Conservation (phyloP, 2,888 invertebrate species). For the Leucophenga maculata region DNA sequence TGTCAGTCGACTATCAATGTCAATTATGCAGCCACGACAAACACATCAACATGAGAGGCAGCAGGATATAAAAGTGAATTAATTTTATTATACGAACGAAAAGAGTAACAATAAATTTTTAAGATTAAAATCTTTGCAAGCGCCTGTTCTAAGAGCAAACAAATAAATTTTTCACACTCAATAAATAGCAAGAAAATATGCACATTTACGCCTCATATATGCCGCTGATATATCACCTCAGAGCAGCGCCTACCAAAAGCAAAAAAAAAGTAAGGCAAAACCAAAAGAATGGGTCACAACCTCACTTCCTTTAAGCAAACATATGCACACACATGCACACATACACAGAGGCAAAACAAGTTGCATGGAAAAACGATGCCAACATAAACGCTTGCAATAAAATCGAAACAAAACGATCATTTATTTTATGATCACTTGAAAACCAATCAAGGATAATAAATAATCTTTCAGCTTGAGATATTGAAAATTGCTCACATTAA, state of each 20-base stretch:
- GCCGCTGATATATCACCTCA: not conserved
- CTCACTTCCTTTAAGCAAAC: conserved; percentile 23
- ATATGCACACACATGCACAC: not conserved
- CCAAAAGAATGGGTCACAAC: conserved; percentile 11
- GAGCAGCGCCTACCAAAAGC: not conserved
- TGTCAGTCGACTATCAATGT: conserved; percentile 56
- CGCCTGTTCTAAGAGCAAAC: not conserved
- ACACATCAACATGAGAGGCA: too few species aligned
- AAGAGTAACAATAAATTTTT: not conserved
- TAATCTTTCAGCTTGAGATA: conserved; percentile 68
- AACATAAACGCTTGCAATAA: conserved; percentile 34
- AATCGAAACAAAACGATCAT: conserved; percentile 58
- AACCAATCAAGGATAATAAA: conserved; percentile 72
- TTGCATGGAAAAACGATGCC: conserved; percentile 15
- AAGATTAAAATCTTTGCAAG: not conserved
- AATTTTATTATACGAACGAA: not conserved
- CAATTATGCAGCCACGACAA: conserved; percentile 46
- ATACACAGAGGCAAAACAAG: conserved; percentile 42
- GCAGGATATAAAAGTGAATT: too few species aligned
- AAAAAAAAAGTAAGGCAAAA: not conserved
- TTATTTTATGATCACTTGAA: conserved; percentile 71
- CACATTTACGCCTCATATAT: not conserved
- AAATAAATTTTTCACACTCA: conserved; percentile 12
- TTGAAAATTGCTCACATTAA: conserved; percentile 72
- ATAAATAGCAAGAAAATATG: conserved; percentile 6